phyloP scores from a whole-genome alignment of 2,888 invertebrate genomes.

The Eilema depressum region DNA sequence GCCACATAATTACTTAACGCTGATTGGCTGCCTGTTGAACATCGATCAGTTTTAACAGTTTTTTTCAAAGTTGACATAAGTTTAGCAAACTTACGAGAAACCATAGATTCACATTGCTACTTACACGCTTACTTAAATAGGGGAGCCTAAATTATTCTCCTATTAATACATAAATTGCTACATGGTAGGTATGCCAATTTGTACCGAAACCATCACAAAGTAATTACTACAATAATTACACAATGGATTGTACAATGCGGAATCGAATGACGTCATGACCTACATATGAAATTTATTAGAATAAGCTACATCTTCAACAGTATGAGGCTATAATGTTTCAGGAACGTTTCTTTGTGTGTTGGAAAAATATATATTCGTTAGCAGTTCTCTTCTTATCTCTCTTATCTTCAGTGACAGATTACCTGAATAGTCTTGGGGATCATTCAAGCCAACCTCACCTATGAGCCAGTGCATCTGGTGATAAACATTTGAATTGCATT shows the following conservation, averaged over 20 bases:
- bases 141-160: not conserved
- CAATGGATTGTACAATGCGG: slow-evolving; percentile 2
- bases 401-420: no score
- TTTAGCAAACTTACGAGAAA: not conserved
- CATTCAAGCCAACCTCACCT: no score
- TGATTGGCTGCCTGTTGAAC: not conserved
- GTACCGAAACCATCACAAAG: not conserved
- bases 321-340: not conserved
- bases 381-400: no score
- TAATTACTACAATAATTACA: slow-evolving; percentile 6
- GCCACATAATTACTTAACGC: not conserved
- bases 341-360: not conserved
- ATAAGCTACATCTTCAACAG: not conserved
- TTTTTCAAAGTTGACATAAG: not conserved
- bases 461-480: no score
- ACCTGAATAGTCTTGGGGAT: no score
- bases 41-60: not conserved
- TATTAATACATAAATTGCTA: slow-evolving; percentile 7
- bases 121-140: not conserved
- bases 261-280: slow-evolving; percentile 10
- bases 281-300: slow-evolving; percentile 9
- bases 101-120: not conserved
- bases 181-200: slow-evolving; percentile 6
- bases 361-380: no score
- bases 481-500: no score